Evolutionary conservation across 1,140 invertebrate species (phyloP).

Genomic region (Atta colombica): DNA sequence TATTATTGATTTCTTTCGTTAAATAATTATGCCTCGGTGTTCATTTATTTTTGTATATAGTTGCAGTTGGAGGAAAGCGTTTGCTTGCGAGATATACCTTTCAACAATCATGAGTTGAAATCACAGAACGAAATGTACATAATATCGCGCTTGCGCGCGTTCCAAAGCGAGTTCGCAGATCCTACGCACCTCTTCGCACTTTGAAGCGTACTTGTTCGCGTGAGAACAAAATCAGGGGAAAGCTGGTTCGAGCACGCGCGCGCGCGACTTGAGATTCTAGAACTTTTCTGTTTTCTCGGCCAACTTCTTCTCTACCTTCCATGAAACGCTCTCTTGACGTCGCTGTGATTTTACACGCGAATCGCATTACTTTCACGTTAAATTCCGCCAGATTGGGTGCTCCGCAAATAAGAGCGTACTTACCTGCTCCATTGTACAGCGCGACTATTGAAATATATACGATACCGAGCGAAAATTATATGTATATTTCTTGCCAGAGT

Average conservation of each 20-base stretch:
- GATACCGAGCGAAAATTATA: background rate
- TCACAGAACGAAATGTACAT: no score
- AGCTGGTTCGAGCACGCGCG: conserved; percentile 59
- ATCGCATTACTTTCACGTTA: conserved; percentile 69
- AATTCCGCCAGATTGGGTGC: conserved; percentile 33
- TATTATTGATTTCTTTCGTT: background rate
- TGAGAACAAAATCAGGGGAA: conserved; percentile 78
- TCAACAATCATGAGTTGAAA: background rate
- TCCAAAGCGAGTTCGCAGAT: background rate
- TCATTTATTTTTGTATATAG: background rate
- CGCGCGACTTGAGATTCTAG: conserved; percentile 48
- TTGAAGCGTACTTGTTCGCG: conserved; percentile 63
- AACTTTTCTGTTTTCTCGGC: conserved; percentile 77
- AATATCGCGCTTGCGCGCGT: background rate
- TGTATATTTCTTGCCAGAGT: background rate
- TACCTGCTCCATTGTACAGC: background rate
- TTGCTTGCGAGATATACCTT: background rate
- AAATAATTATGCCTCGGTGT: background rate
- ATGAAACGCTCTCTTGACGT: conserved; percentile 18
- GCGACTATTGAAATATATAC: conserved; percentile 5
- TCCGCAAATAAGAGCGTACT: background rate
- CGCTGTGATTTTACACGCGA: conserved; percentile 57
- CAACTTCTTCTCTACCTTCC: conserved; percentile 59
- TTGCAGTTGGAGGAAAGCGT: no score
- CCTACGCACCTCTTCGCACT: background rate